phyloP scores from a whole-genome alignment of 1,140 invertebrate species.

The Heliconius hewitsoni region DNA sequence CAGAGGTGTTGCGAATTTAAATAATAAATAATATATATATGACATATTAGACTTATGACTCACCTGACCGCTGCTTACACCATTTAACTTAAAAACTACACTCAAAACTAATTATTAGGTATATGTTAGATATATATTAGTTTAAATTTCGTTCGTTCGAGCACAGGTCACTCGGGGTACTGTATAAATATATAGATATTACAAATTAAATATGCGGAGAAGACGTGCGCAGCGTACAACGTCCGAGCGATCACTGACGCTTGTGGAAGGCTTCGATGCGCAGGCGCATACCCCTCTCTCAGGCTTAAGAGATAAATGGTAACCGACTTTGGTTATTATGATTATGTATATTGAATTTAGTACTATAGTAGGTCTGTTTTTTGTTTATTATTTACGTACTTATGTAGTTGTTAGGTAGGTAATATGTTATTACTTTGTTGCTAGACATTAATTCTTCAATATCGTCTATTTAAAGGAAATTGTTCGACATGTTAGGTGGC shows the following conservation, averaged over 20 bases:
- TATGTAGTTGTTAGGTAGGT: background rate
- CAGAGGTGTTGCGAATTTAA: slow-evolving; percentile 35
- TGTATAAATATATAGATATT: slow-evolving; percentile 1
- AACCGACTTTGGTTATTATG: slow-evolving; percentile 6
- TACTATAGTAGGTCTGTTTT: background rate
- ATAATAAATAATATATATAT: slow-evolving; percentile 33
- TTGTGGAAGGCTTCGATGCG: slow-evolving; percentile 42
- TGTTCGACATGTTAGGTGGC: too few species aligned
- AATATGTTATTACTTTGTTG: background rate
- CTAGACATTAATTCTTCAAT: too few species aligned
- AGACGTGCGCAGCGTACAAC: slow-evolving; percentile 54
- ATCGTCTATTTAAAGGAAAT: too few species aligned
- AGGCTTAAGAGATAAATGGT: slow-evolving; percentile 38
- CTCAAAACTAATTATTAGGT: background rate
- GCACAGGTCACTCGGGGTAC: slow-evolving; percentile 68
- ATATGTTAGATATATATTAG: background rate
- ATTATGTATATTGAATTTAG: background rate
- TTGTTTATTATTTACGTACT: background rate
- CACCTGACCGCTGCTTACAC: slow-evolving; percentile 54
- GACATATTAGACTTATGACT: slow-evolving; percentile 43
- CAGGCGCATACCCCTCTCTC: slow-evolving; percentile 47
- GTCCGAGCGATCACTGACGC: slow-evolving; percentile 67
- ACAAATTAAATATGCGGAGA: slow-evolving; percentile 37
- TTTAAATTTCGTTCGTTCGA: slow-evolving; percentile 56
- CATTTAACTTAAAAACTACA: slow-evolving; percentile 10